phyloP scores from a whole-genome alignment of 2,797 vertebrate species.

The Eidolon dupreanum region DNA sequence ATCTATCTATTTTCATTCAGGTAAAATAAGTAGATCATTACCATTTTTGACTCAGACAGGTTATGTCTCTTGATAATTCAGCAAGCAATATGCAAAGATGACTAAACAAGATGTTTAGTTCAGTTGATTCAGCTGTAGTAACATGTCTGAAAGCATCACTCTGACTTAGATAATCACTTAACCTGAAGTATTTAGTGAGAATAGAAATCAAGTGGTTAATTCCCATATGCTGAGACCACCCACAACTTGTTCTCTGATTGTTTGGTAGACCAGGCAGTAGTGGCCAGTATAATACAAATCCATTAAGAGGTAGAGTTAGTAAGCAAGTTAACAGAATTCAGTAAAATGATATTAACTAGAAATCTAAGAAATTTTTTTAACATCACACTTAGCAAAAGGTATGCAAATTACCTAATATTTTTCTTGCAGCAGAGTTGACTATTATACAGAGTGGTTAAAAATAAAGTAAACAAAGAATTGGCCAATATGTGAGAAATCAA shows the following conservation, averaged over 20 bases:
- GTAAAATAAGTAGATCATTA: not conserved
- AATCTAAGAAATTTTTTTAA: not conserved
- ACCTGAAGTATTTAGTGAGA: not conserved
- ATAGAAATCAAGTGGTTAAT: conserved; percentile 26
- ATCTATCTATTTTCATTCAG: not conserved
- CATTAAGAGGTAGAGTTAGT: not conserved
- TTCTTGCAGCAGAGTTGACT: not conserved
- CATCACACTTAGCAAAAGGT: not conserved
- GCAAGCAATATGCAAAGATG: not conserved
- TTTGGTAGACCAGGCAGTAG: not conserved
- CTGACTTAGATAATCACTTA: not conserved
- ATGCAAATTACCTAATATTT: not conserved
- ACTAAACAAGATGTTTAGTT: not conserved
- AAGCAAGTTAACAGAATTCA: not conserved
- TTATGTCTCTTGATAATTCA: not conserved
- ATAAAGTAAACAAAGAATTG: not conserved
- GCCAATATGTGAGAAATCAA: not conserved
- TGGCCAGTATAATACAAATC: not conserved
- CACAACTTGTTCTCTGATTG: not conserved
- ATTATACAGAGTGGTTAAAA: not conserved
- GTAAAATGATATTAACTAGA: not conserved
- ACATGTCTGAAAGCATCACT: not conserved
- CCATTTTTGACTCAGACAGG: not conserved
- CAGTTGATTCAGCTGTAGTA: not conserved
- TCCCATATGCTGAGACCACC: not conserved